Conservation (phyloP, 2,113 vertebrate species). For the Albula glossodonta region DNA sequence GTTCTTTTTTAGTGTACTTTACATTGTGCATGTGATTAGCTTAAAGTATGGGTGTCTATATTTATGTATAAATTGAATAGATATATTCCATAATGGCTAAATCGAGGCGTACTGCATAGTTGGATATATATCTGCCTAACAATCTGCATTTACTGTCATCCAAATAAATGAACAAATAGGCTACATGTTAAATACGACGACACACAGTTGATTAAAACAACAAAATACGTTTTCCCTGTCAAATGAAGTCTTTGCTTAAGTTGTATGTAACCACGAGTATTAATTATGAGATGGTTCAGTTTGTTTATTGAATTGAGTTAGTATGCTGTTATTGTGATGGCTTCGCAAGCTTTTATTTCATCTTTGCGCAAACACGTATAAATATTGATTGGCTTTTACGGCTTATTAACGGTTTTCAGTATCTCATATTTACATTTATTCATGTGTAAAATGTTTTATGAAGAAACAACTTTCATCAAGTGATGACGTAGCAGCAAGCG, state of each 20-base stretch:
- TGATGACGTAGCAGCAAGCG: conserved; percentile 44
- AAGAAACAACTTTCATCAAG: conserved; percentile 31
- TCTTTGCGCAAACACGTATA: background rate
- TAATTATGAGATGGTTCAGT: background rate
- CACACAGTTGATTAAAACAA: background rate
- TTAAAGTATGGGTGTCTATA: background rate
- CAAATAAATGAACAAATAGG: background rate
- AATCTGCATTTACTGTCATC: background rate
- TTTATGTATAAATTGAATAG: background rate
- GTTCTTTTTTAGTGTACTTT: background rate
- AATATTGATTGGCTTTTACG: conserved; percentile 1
- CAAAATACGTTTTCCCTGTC: background rate
- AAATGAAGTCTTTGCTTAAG: background rate
- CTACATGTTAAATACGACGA: background rate
- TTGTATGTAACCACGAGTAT: background rate
- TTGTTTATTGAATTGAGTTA: background rate
- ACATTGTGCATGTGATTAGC: background rate
- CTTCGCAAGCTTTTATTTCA: background rate
- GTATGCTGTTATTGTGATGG: background rate
- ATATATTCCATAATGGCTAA: background rate
- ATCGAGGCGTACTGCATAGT: background rate
- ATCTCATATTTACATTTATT: background rate
- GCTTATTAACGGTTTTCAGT: background rate
- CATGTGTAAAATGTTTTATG: conserved; percentile 26
- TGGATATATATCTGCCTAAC: background rate